A percentile compares a stretch with the other conserved stretches of the same genome.
Conservation (phyloP, 64 coral and sea anemone genomes). For the Cladopsammia gracilis region DNA sequence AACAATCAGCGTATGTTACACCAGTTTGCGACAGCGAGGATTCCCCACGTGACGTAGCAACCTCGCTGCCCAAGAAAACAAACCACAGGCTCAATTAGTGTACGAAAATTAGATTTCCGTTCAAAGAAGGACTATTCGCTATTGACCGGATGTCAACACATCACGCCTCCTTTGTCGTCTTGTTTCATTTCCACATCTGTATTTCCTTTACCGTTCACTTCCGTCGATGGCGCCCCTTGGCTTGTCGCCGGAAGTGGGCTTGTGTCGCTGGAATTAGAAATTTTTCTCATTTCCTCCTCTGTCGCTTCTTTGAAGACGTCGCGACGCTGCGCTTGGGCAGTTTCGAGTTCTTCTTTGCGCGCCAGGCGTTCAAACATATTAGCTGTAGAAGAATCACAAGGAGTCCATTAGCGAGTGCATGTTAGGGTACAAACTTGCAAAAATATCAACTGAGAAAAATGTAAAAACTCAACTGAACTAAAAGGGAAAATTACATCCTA, state of each 20-base stretch:
- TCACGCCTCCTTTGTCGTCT: conserved; percentile 37
- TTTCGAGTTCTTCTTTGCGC: conserved; percentile 14
- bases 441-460: background rate
- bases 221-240: conserved; percentile 9
- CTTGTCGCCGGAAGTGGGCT: background rate
- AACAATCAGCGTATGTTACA: no score
- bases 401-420: no score
- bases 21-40: no score
- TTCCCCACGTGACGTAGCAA: no score
- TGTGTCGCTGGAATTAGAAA: background rate
- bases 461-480: no score
- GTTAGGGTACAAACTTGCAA: no score
- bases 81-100: no score
- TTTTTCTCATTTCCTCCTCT: conserved; percentile 9
- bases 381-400: conserved; percentile 21
- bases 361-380: conserved; percentile 89
- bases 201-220: conserved; percentile 4
- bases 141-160: conserved; percentile 6
- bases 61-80: no score
- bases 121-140: background rate
- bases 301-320: conserved; percentile 59
- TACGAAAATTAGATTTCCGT: no score
- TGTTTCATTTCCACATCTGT: conserved; percentile 33
- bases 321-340: background rate
- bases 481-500: no score